Base-by-base conservation (phyloP, 2,797 vertebrate genomes). In the Eospalax fontanierii region DNA sequence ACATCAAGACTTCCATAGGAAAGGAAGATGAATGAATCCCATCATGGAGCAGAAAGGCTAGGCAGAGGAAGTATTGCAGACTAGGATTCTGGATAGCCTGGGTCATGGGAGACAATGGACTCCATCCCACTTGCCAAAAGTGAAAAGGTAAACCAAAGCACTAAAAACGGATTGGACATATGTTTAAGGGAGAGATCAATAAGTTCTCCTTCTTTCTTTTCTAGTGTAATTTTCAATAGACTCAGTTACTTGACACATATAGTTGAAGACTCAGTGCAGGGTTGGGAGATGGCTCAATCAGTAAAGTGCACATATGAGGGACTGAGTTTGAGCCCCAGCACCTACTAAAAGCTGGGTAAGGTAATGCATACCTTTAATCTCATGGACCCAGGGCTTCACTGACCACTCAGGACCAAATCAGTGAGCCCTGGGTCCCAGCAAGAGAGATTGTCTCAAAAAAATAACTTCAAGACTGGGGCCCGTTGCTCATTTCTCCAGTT, bases 11-110 rank as follows among this genome's bases (percentile, higher is more conserved):
- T 91, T 75, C 43, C 4, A n/a, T 71, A 73, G 61, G 30, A 59
- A 10, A 68, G 21, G 40, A 75, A 91, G 89, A 82, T 70, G 87
- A 74, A 91, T 73, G 80, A 74, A 61, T 78, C 35, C 74, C 33
- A 3, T 0, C 28, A 82, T 92, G 85, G 28, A 63, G 22, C 57
- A 19, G 43, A 38, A 22, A 78, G 54, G 12, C 28, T 68, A 79
- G 22, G 38, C 70, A 22, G 22, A 4, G 11, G 38, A 83, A 87
- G 24, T 54, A 4, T 18, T 19, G 7, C 15, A 4, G 8, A 28
- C 26, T 2, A 85, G 38, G 30, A 46, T 68, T 16, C 40, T 63
- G 26, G 38, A 54, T 3, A 38, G 26, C 5, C 16, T 73, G 4
- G 28, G 22, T 28, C 54, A 8, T 54, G 35, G n/a, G 43, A 74